Conservation (phyloP, 1,140 invertebrate genomes). For the roundworm (Caenorhabditis elegans) region DNA sequence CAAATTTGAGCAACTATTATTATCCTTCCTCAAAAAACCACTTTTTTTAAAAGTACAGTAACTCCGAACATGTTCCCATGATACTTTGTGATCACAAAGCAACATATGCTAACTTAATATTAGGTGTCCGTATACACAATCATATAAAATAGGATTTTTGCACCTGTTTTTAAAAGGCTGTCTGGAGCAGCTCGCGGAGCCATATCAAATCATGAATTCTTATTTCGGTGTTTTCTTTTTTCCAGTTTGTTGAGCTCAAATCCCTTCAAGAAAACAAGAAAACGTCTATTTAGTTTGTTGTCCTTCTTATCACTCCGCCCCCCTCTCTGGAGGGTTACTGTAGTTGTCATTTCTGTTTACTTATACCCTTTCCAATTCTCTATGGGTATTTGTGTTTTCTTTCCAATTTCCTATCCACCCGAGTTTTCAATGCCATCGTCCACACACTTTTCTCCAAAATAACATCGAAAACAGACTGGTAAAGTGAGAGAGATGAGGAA, state of each 20-base stretch:
- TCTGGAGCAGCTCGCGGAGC: too few species aligned
- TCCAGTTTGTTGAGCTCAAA: not conserved
- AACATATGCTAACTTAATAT: too few species aligned
- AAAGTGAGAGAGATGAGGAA: not conserved
- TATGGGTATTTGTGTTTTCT: not conserved
- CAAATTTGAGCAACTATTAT: too few species aligned
- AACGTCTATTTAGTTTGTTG: not conserved
- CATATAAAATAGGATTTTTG: too few species aligned
- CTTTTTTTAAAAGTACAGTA: too few species aligned
- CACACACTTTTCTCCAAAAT: not conserved
- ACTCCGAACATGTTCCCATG: too few species aligned
- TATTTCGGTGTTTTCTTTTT: not conserved
- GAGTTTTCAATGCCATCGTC: not conserved
- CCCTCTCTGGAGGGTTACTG: not conserved
- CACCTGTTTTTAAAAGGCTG: not conserved
- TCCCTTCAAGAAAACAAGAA: too few species aligned
- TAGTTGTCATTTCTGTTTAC: not conserved
- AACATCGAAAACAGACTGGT: conserved; percentile 14
- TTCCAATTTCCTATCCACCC: not conserved
- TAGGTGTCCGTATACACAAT: too few species aligned
- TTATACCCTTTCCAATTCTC: not conserved
- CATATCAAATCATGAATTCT: not conserved
- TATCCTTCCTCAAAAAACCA: too few species aligned
- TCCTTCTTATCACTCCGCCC: not conserved
- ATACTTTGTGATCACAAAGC: too few species aligned